phyloP scores from a whole-genome alignment of 2,113 vertebrate genomes.

The Chlorodrepanis virens region DNA sequence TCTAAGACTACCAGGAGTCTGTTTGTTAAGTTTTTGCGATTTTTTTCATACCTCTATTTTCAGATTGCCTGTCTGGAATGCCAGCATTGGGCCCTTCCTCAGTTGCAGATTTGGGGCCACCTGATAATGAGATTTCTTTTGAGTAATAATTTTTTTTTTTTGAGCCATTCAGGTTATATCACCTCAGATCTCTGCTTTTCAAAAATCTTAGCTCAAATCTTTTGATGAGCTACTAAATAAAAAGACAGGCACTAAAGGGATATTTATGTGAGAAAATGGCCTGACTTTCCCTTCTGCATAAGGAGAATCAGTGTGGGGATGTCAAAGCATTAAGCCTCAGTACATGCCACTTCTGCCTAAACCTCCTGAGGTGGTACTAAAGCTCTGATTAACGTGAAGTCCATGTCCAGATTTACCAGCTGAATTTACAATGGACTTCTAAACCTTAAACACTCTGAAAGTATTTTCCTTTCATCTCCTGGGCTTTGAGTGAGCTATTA shows the following conservation, averaged over 20 bases:
- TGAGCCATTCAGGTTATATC: not conserved
- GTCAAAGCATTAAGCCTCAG: not conserved
- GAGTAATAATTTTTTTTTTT: not conserved
- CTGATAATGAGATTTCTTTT: not conserved
- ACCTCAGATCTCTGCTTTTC: not conserved
- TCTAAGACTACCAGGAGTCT: not conserved
- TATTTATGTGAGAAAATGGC: not conserved
- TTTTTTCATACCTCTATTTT: not conserved
- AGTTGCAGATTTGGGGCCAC: not conserved
- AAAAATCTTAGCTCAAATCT: not conserved
- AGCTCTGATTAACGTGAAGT: not conserved
- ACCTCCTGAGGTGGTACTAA: not conserved
- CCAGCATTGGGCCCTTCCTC: not conserved
- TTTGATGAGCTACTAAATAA: not conserved
- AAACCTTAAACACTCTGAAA: not conserved
- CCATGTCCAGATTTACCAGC: constrained; percentile 3
- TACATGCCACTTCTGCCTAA: not conserved
- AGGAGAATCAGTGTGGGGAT: not conserved
- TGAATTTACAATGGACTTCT: not conserved
- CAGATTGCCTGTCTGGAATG: not conserved
- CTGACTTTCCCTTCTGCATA: not conserved
- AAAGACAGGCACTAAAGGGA: not conserved
- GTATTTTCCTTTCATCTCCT: constrained; percentile 1
- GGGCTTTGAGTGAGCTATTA: not conserved
- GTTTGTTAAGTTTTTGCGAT: not conserved